These are phyloP conservation scores for Etheostoma spectabile DNA, from an alignment of 2,113 vertebrate species.

Conservation along the genomic window DNA sequence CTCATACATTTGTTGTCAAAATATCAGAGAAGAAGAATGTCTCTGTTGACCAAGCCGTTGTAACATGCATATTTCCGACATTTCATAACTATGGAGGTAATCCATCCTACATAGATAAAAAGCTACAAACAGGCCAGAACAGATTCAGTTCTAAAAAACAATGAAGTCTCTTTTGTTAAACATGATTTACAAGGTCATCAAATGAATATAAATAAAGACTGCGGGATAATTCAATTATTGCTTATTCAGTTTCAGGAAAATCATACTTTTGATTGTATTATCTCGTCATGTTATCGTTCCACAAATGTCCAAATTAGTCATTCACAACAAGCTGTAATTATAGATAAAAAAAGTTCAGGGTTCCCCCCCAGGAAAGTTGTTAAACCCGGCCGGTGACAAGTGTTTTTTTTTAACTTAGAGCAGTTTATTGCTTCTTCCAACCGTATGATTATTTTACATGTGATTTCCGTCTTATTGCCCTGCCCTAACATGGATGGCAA, in stretches of 20 bases:
- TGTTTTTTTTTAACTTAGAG: not conserved
- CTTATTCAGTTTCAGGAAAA: not conserved
- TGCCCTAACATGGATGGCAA: not conserved
- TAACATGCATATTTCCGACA: conserved; percentile 14
- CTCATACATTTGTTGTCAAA: conserved; percentile 3
- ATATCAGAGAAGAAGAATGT: not conserved
- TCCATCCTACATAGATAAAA: conserved; percentile 29
- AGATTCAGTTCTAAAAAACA: not conserved
- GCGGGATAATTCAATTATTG: not conserved
- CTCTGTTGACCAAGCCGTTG: not conserved
- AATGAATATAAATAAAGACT: not conserved
- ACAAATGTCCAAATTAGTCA: not conserved
- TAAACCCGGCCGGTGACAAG: too few relatives aligned
- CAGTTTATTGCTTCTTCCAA: not conserved
- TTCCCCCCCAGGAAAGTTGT: too few relatives aligned
- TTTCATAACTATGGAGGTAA: conserved; percentile 33
- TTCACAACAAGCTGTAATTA: not conserved
- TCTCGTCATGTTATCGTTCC: not conserved
- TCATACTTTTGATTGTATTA: not conserved
- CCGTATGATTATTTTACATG: not conserved
- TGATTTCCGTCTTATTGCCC: not conserved
- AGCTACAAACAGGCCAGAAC: not conserved
- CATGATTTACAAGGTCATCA: not conserved
- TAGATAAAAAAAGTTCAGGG: not conserved
- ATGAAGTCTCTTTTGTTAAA: conserved; percentile 1